phyloP scores from a whole-genome alignment of 1,140 invertebrate genomes.

The Euwallacea fornicatus region DNA sequence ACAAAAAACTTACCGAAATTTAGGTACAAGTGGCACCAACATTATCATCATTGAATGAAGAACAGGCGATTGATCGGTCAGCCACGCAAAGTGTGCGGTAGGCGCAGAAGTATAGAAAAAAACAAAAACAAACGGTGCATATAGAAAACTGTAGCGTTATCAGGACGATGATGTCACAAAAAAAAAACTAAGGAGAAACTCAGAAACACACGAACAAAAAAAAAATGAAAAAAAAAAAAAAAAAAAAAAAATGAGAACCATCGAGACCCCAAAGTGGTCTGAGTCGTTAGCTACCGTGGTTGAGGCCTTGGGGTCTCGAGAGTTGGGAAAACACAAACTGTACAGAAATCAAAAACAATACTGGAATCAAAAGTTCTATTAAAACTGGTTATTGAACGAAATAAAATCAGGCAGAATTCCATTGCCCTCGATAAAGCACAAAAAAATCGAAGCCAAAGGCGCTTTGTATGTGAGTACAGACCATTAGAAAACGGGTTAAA shows the following conservation, averaged over 20 bases:
- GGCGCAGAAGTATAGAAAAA: conserved; percentile 55
- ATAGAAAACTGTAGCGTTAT: conserved; percentile 52
- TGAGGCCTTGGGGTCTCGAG: no score
- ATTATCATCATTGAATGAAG: conserved; percentile 38
- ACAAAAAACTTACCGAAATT: conserved; percentile 49
- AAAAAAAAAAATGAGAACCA: no score
- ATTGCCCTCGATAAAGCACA: no score
- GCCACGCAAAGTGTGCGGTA: conserved; percentile 52
- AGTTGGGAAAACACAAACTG: no score
- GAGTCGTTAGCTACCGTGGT: no score
- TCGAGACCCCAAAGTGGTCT: no score
- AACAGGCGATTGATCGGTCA: conserved; percentile 48
- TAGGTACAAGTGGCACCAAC: conserved; percentile 39
- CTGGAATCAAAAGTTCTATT: background rate
- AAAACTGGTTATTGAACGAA: background rate
- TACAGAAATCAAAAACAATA: no score
- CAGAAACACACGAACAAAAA: conserved; percentile 8
- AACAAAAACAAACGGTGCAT: conserved; percentile 55
- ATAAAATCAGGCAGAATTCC: no score
- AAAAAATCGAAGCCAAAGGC: no score
- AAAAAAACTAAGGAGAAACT: conserved; percentile 16
- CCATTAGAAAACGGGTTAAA: no score
- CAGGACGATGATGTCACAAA: conserved; percentile 35
- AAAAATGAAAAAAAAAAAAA: no score
- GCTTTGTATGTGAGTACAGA: no score